Evolutionary conservation across 2,888 invertebrate genomes (phyloP), one percentile per base, ranked within the genome.

Genomic region (Zygothrica quintamaculata): DNA sequence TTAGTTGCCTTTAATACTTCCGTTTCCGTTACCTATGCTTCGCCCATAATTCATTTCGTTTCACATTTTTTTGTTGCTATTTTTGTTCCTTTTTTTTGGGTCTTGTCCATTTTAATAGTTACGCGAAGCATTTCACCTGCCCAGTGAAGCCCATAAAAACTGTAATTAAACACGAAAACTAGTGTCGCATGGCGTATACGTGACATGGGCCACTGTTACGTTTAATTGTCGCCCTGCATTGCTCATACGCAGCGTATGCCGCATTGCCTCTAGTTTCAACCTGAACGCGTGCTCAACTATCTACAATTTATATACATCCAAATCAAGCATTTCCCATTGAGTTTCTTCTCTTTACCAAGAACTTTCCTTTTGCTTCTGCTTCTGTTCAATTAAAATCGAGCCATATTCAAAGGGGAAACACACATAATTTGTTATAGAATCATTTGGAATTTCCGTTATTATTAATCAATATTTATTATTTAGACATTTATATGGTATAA

Each of bases 141-240:
- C 58, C 81, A 55, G 18, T 18, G 29, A 59, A 33, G 61, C 43
- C 62, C 73, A 87, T 75, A 65, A 87, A 86, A 84, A 56, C 50
- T 46, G 82, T 79, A 84, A 84, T 84, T 84, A 84, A 84, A 84
- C 80, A 84, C 68, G 70, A 74, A 70, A 84, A 86, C 84, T 74
- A 71, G 80, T 76, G 88, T 74, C 88, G 65, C 88, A 74, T 86
- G 66, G 77, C 84, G 84, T 58, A 78, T 86, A 88, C 88, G 88
- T 88, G 84, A 84, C 47, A 66, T 67, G 53, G 43, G 43, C 40
- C 60, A 44, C 40, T 62, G 69, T 70, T 66, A 3, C 67, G 44
- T 56, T 68, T 84, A 80, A 80, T 80, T 77, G 79, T 58, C 59
- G 50, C 31, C 26, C 22, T 42, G 37, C 55, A 62, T 74, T 65